These are phyloP conservation scores for Eucidaris tribuloides DNA, from an alignment of 35 echinoderm and acorn worm genomes.

Conservation along the genomic window DNA sequence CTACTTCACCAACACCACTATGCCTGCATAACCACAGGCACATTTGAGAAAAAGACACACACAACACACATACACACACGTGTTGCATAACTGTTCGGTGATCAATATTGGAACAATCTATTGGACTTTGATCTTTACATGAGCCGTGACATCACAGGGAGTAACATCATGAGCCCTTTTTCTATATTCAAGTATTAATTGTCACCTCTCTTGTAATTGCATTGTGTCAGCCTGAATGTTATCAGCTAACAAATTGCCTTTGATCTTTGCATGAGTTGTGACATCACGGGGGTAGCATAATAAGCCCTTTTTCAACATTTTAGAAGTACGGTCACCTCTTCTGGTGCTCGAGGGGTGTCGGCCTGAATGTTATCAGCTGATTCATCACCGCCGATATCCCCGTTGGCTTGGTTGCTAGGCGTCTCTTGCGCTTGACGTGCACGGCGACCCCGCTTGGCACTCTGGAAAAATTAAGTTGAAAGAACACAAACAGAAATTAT, in stretches of 20 bases:
- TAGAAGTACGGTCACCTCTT: neutral
- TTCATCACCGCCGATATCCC: conserved; percentile 13
- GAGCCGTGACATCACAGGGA: no score
- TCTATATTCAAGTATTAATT: neutral
- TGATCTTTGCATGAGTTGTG: neutral
- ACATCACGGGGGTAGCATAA: neutral
- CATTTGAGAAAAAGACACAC: neutral
- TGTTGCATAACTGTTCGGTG: no score
- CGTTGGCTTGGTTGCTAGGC: neutral
- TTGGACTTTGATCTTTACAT: no score
- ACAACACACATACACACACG: neutral
- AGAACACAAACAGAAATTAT: no score
- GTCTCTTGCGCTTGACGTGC: neutral
- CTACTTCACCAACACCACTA: no score
- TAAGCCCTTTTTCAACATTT: neutral
- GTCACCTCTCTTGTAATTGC: neutral
- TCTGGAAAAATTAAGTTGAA: neutral
- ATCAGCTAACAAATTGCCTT: neutral
- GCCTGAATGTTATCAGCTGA: neutral
- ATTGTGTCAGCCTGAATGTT: neutral
- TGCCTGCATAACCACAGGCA: neutral
- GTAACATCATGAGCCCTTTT: no score
- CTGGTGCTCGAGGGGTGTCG: neutral
- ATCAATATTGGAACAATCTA: no score
- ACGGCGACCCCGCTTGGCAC: conserved; percentile 7